These are phyloP conservation scores for Cheilosia pagana DNA, from an alignment of 2,888 invertebrate genomes.

Conservation along the genomic window DNA sequence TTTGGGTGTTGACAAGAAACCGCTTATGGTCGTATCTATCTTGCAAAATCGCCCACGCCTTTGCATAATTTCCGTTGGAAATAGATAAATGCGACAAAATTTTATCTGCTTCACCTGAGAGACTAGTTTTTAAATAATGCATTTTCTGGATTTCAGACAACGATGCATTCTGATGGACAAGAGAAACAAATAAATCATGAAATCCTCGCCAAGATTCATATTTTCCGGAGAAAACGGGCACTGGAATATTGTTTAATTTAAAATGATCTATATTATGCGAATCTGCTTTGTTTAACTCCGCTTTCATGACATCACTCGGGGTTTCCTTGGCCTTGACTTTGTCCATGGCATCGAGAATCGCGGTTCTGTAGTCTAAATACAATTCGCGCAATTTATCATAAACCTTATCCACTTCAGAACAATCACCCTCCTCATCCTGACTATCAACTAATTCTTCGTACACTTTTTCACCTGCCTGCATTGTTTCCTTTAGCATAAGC, in stretches of 20 bases:
- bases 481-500: neutral
- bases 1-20: neutral
- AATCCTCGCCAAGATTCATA: constrained; percentile 12
- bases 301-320: neutral
- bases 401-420: neutral
- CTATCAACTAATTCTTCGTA: neutral
- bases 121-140: constrained; percentile 17
- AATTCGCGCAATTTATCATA: neutral
- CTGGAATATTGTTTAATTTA: neutral
- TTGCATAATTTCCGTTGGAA: neutral
- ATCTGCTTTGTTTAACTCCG: neutral
- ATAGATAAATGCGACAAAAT: neutral
- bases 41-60: neutral
- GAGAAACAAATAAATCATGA: constrained; percentile 10
- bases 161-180: constrained; percentile 12
- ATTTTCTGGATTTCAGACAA: constrained; percentile 21
- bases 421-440: neutral
- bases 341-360: neutral
- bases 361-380: neutral
- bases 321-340: neutral
- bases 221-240: constrained; percentile 5
- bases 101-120: constrained; percentile 16
- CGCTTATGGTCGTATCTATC: neutral
- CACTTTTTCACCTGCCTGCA: neutral
- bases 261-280: neutral